These are phyloP conservation scores for Drosophila hamatofila DNA, from an alignment of 2,888 invertebrate genomes.

Conservation along the genomic window DNA sequence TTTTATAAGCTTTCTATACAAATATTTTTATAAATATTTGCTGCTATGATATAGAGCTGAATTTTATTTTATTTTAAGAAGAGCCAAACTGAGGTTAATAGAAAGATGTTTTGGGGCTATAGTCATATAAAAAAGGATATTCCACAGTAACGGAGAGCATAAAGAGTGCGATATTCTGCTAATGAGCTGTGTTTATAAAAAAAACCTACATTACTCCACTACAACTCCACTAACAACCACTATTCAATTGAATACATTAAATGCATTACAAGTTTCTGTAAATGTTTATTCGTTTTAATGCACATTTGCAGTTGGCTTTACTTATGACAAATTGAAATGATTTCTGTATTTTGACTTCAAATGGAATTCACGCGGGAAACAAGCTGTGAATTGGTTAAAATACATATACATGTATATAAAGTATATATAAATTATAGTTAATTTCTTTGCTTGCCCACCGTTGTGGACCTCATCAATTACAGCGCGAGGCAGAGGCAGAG, in stretches of 20 bases:
- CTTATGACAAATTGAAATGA: slow-evolving; percentile 57
- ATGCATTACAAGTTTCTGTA: slow-evolving; percentile 23
- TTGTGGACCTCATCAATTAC: slow-evolving; percentile 54
- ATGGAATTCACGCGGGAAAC: slow-evolving; percentile 25
- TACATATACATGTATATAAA: background rate
- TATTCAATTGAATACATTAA: background rate
- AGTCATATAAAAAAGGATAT: too few species aligned
- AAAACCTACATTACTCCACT: too few species aligned
- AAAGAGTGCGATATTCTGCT: too few species aligned
- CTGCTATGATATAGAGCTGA: too few species aligned
- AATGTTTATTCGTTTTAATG: slow-evolving; percentile 29
- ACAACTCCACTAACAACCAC: too few species aligned
- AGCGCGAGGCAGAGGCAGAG: slow-evolving; percentile 1
- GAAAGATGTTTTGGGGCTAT: too few species aligned
- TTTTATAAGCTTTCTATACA: too few species aligned
- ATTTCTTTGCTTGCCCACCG: slow-evolving; percentile 37
- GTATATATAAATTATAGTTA: slow-evolving; percentile 54
- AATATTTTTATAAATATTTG: too few species aligned
- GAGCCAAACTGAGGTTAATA: too few species aligned
- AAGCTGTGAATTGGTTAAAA: slow-evolving; percentile 1
- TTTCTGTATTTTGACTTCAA: slow-evolving; percentile 9
- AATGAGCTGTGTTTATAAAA: too few species aligned
- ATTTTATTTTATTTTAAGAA: too few species aligned
- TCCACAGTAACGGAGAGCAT: too few species aligned
- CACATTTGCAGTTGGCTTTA: slow-evolving; percentile 28